Base-by-base conservation (phyloP, 2,888 invertebrate genomes). In the Fragum whitleyi region DNA sequence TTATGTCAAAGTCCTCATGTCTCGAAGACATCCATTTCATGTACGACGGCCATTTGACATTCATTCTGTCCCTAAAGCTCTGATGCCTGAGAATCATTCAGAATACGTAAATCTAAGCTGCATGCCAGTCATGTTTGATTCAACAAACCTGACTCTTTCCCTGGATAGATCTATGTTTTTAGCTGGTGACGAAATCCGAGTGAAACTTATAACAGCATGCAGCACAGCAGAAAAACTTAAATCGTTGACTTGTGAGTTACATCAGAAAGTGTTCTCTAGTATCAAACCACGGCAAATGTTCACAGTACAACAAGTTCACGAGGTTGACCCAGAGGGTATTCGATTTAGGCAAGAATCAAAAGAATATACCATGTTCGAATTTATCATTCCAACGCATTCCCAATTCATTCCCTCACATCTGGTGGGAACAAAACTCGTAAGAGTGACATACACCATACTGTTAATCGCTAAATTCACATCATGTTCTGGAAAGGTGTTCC, bases 121-220 rank as follows among this genome's bases (percentile, higher is more conserved):
- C 65, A 85, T 87, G 2, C 82, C 87, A 3, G 59, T 78, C 1
- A 69, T 83, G 26, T 72, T 78, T 26, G 80, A 88, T 47, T 75
- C 80, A 26, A 87, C 86, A 32, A 82, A 76, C 2, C 80, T 92
- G 7, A 83, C 87, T 0, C 72, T 91, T 19, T 76, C 81, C 3
- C 81, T 93, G 7, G 91, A 92, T 61, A 82, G 90, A 2, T 85
- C 89, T 1, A 88, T 91, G 11, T 92, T 91, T 70, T 81, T 90
- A 23, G 90, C 91, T 11, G 92, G 93, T 1, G 92, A 92, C 62
- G 88, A 89, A 68, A 89, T 92, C 57, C 81, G 84, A 53, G 75
- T 92, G 3, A 84, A 87, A 57, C 80, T 92, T 0, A 83, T 87
- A 23, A 84, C 86, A 1, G 61, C 83, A 9, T 74, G 81, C 14